Percentiles rank a stretch among this genome's conserved stretches.
These are phyloP conservation scores for Poecilia picta DNA, from an alignment of 2,797 vertebrate species.

Conservation along the genomic window DNA sequence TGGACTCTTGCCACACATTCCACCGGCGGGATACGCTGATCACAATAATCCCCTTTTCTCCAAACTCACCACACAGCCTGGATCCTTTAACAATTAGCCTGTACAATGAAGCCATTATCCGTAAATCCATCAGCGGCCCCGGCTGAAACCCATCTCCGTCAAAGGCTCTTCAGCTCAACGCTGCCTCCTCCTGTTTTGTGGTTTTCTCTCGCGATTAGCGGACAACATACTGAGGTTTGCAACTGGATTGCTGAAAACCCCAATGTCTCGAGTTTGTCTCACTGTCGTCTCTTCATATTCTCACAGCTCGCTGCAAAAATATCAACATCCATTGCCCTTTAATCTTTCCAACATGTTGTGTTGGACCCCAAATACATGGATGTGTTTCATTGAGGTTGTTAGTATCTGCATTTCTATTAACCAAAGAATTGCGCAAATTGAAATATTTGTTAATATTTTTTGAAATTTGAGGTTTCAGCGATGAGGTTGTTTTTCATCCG, in stretches of 20 bases:
- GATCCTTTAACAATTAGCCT: conserved; percentile 69
- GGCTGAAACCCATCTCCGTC: conserved; percentile 27
- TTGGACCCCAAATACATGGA: neutral
- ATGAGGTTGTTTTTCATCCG: too few species aligned
- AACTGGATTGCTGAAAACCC: conserved; percentile 31
- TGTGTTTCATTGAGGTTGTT: neutral
- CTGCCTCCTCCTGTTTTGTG: conserved; percentile 28
- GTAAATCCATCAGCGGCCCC: conserved; percentile 64
- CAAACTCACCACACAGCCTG: conserved; percentile 44
- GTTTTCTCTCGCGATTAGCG: conserved; percentile 39
- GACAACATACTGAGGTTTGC: conserved; percentile 48
- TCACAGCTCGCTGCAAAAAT: neutral
- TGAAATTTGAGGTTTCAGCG: too few species aligned
- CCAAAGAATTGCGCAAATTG: too few species aligned
- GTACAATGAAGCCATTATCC: conserved; percentile 71
- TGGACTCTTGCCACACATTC: conserved; percentile 60
- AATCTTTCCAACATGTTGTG: neutral
- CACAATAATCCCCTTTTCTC: conserved; percentile 57
- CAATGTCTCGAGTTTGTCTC: conserved; percentile 23
- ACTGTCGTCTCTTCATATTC: conserved; percentile 23
- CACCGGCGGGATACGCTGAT: conserved; percentile 54
- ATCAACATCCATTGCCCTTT: neutral
- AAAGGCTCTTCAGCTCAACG: conserved; percentile 29
- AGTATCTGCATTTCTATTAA: neutral
- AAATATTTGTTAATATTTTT: too few species aligned